Evolutionary conservation across 2,888 invertebrate genomes (phyloP), one percentile per base, ranked within the genome.

Genomic region (Hirtodrosophila cameraria): DNA sequence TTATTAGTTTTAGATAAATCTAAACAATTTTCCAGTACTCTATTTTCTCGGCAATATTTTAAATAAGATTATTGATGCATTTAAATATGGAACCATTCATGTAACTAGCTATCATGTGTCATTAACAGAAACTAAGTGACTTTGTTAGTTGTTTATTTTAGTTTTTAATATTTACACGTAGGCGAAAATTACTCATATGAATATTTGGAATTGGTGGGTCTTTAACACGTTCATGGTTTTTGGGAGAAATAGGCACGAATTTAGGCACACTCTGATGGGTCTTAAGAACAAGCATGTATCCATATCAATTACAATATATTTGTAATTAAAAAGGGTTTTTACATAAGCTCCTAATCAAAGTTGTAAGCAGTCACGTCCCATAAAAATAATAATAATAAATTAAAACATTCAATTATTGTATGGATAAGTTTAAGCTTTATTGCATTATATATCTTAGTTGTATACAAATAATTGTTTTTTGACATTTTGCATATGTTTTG

Each of bases 391-490:
- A 4, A 18, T 18, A 18, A 1, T 2, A 15, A 38, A 38, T 25
- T n/a, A 30, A 4, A 6, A n/a, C n/a, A 3, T 20, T 15, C 7
- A 18, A 23, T 16, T 53, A 12, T 16, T 41, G 16, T 79, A 75
- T 66, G 59, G 54, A 79, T 79, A 77, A 49, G 46, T 77, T 82
- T 65, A 45, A 53, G 53, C 42, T 67, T 80, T 80, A 80, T 82
- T 80, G 80, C 82, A 60, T 70, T 82, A 73, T 42, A 52, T 82
- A 61, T 59, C 80, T 82, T 82, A 80, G 50, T 55, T 73, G 61
- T 80, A 70, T 73, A 53, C 55, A 61, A 72, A 72, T 64, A 55
- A 30, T 15, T 53, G 54, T 65, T 48, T 43, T 50, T 60, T 57
- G 57, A 45, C 45, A 46, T 48, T 49, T 66, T 53, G 50, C 18